These are phyloP conservation scores for Myiagra hebetior DNA, from an alignment of 2,113 vertebrate genomes.

Conservation along the genomic window DNA sequence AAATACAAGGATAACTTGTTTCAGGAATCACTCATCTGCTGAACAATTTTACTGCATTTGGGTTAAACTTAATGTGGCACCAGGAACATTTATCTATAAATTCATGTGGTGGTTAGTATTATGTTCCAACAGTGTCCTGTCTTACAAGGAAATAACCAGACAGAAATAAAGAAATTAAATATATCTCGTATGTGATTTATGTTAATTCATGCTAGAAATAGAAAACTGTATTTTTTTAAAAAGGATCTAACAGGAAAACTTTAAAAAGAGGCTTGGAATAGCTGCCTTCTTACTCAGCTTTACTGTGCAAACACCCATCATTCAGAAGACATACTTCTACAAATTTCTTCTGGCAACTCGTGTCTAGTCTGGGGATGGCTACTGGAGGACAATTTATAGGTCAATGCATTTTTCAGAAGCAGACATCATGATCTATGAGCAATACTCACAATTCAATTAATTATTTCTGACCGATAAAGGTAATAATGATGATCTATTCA, in stretches of 20 bases:
- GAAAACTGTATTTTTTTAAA: background rate
- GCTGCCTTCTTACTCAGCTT: background rate
- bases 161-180: background rate
- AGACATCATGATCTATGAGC: background rate
- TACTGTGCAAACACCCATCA: background rate
- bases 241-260: background rate
- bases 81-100: background rate
- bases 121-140: background rate
- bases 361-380: background rate
- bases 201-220: background rate
- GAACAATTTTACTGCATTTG: conserved; percentile 10
- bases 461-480: background rate
- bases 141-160: background rate
- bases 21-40: conserved; percentile 13
- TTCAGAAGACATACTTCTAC: background rate
- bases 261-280: background rate
- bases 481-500: background rate
- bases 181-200: background rate
- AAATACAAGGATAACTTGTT: background rate
- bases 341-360: background rate
- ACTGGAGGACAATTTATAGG: conserved; percentile 8
- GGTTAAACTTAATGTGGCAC: background rate
- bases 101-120: background rate
- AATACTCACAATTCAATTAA: background rate
- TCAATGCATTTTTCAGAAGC: conserved; percentile 21